phyloP scores from a whole-genome alignment of 2,797 vertebrate genomes.

The Lutjanus argentimaculatus region DNA sequence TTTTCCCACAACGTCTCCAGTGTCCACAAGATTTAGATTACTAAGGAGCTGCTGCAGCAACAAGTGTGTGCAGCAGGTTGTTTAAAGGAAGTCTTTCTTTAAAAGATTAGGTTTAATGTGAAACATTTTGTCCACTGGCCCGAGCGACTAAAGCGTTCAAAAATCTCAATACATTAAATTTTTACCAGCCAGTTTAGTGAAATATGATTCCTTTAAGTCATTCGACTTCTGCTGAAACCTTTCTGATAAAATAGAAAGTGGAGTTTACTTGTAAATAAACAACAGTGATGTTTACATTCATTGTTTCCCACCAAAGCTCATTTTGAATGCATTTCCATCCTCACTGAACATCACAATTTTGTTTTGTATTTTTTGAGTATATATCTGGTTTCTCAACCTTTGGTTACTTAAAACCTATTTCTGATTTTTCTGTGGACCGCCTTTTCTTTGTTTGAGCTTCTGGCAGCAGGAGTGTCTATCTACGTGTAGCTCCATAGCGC shows the following conservation, averaged over 20 bases:
- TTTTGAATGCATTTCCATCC: too few relatives aligned
- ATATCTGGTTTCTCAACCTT: too few relatives aligned
- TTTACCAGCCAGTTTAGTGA: background rate
- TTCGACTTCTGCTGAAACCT: background rate
- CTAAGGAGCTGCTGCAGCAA: conserved; percentile 12
- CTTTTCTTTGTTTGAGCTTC: background rate
- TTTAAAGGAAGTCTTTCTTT: background rate
- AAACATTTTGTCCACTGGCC: background rate
- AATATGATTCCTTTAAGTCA: background rate
- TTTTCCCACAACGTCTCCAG: conserved; percentile 34
- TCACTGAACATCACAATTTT: too few relatives aligned
- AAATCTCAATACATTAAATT: background rate
- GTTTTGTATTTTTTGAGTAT: too few relatives aligned
- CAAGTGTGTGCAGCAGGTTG: background rate
- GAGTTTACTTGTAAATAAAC: too few relatives aligned
- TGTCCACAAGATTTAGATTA: conserved; percentile 21
- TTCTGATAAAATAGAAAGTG: background rate
- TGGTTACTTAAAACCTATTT: too few relatives aligned
- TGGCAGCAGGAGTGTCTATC: too few relatives aligned
- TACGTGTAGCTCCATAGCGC: too few relatives aligned
- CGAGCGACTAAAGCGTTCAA: background rate
- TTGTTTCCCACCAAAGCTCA: background rate
- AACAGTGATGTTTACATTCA: background rate
- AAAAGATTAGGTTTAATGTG: background rate
- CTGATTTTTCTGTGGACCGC: background rate